Evolutionary conservation across 2,888 invertebrate species (phyloP).

Genomic region (Nasonovia ribisnigri): DNA sequence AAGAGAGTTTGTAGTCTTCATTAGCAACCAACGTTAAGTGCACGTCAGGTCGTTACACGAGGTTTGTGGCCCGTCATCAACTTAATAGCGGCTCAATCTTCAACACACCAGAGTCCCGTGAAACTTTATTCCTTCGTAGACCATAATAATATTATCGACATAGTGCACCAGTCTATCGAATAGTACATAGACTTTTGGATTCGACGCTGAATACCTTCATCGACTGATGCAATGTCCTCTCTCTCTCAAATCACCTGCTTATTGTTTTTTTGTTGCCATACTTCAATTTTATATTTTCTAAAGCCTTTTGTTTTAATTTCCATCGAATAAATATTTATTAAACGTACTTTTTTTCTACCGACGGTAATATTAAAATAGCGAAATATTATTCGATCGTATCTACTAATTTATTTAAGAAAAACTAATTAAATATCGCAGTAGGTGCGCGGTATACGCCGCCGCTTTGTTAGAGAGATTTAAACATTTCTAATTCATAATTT

Average conservation of each 20-base stretch:
- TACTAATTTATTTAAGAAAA: not conserved
- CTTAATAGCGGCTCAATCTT: conserved; percentile 41
- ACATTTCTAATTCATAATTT: not conserved
- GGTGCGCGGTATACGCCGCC: too few species aligned
- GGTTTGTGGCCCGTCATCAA: conserved; percentile 27
- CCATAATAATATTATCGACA: not conserved
- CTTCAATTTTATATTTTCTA: not conserved
- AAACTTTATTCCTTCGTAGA: conserved; percentile 20
- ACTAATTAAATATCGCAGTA: not conserved
- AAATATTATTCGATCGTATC: not conserved
- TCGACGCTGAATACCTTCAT: not conserved
- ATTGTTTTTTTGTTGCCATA: not conserved
- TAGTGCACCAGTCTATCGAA: not conserved
- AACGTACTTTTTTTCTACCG: not conserved
- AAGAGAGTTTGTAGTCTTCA: conserved; percentile 4
- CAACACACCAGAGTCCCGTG: not conserved
- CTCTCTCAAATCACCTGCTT: not conserved
- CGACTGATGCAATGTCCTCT: too few species aligned
- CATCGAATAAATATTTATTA: not conserved
- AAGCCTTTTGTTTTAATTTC: not conserved
- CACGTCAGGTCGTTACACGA: conserved; percentile 52
- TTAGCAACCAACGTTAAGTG: conserved; percentile 57
- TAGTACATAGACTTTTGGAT: not conserved
- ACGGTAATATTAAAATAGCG: too few species aligned
- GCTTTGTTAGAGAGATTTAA: not conserved